Evolutionary conservation across 2,113 vertebrate species (phyloP).

Genomic region (Dipodomys spectabilis): DNA sequence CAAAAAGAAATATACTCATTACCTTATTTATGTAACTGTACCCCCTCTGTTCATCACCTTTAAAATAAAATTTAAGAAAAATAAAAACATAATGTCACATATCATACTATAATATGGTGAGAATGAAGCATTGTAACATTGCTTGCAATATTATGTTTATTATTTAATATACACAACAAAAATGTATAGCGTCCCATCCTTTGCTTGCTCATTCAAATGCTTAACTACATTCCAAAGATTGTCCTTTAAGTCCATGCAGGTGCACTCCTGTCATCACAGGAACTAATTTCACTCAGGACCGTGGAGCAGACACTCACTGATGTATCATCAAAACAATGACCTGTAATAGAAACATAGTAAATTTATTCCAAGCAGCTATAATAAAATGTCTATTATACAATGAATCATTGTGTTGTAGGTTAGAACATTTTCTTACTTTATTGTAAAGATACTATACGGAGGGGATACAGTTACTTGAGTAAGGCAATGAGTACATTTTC

Average conservation of each 20-base stretch:
- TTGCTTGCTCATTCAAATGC: constrained; percentile 16
- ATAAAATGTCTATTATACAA: constrained; percentile 67
- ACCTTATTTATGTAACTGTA: too few relatives aligned
- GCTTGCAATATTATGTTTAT: background rate
- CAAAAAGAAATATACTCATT: too few relatives aligned
- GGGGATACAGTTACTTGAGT: too few relatives aligned
- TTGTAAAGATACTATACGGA: too few relatives aligned
- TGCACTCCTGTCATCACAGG: constrained; percentile 60
- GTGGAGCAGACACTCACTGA: constrained; percentile 23
- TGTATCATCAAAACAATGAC: constrained; percentile 43
- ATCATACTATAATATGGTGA: background rate
- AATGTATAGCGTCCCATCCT: background rate
- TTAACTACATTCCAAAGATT: constrained; percentile 22
- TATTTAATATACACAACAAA: background rate
- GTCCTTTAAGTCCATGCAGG: constrained; percentile 58
- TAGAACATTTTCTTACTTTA: too few relatives aligned
- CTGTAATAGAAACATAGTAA: constrained; percentile 40
- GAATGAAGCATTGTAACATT: background rate
- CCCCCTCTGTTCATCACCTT: too few relatives aligned
- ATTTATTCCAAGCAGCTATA: constrained; percentile 71
- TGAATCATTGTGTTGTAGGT: constrained; percentile 65
- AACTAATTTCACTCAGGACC: constrained; percentile 66
- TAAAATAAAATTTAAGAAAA: background rate
- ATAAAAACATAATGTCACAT: background rate
- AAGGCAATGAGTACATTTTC: too few relatives aligned